These are phyloP conservation scores for Acrossocheilus fasciatus DNA, from an alignment of 2,797 vertebrate species.

Conservation along the genomic window DNA sequence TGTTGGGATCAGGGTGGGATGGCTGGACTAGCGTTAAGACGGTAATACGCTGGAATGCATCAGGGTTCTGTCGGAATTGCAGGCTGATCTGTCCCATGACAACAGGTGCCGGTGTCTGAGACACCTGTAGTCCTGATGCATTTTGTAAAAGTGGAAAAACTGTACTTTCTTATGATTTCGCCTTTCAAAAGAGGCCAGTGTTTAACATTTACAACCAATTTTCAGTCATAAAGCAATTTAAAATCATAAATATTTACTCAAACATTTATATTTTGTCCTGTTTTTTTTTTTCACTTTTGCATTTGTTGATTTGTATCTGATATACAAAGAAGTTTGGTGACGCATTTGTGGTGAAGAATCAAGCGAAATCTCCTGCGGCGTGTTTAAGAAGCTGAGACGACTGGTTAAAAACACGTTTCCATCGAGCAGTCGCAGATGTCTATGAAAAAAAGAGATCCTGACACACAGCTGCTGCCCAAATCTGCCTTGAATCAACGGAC, in stretches of 20 bases:
- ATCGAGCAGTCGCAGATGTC: slow-evolving; percentile 92
- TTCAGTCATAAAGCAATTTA: not conserved
- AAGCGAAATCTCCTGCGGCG: not conserved
- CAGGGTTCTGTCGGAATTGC: slow-evolving; percentile 33
- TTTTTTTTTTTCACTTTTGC: not conserved
- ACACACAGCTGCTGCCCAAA: slow-evolving; percentile 74
- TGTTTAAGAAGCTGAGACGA: slow-evolving; percentile 59
- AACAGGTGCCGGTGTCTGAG: slow-evolving; percentile 69
- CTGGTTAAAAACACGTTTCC: slow-evolving; percentile 86
- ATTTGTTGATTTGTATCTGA: not conserved
- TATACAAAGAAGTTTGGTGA: not conserved
- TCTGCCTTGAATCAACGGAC: slow-evolving; percentile 40
- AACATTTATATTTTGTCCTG: not conserved
- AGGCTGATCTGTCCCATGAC: slow-evolving; percentile 41
- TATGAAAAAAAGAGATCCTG: slow-evolving; percentile 80
- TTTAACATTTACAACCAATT: not conserved
- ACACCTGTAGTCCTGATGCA: slow-evolving; percentile 65
- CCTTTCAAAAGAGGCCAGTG: not conserved
- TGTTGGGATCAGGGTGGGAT: slow-evolving; percentile 56
- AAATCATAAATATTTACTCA: not conserved
- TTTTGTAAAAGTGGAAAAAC: not conserved
- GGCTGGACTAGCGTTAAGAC: not conserved
- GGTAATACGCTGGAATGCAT: slow-evolving; percentile 52
- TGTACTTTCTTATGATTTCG: not conserved
- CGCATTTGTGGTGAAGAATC: not conserved